Evolutionary conservation across 2,113 vertebrate genomes (phyloP).

Genomic region (Tetraodon nigroviridis): DNA sequence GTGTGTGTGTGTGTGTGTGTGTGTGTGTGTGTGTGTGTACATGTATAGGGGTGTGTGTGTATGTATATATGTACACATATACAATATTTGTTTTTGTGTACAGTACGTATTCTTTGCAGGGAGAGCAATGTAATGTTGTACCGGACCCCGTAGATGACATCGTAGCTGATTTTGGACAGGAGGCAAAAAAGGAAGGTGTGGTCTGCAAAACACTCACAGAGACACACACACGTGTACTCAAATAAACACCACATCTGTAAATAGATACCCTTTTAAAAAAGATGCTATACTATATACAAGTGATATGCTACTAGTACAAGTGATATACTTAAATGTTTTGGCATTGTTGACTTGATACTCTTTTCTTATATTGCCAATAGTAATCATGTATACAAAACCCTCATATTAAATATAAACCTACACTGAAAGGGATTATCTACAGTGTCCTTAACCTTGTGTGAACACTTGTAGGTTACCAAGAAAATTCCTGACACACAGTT

Average conservation of each 20-base stretch:
- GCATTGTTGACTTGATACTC: too few relatives aligned
- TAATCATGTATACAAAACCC: conserved; percentile 18
- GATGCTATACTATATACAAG: too few relatives aligned
- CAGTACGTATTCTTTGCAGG: too few relatives aligned
- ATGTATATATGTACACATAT: too few relatives aligned
- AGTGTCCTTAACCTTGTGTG: too few relatives aligned
- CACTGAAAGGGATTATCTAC: neutral
- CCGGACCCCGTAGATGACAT: conserved; percentile 94
- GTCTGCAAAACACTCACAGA: neutral
- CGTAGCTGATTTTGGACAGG: conserved; percentile 88
- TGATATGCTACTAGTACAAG: too few relatives aligned
- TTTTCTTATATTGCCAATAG: too few relatives aligned
- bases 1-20: neutral
- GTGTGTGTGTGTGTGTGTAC: neutral
- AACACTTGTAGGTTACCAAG: too few relatives aligned
- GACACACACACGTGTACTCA: neutral
- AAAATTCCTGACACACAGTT: too few relatives aligned
- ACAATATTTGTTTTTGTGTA: conserved; percentile 33
- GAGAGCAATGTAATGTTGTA: conserved; percentile 91
- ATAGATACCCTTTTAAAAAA: too few relatives aligned
- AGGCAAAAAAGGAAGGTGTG: conserved; percentile 90
- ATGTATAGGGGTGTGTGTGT: neutral
- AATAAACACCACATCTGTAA: neutral
- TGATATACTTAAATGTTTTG: too few relatives aligned
- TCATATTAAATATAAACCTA: neutral